Evolutionary conservation across 1,140 invertebrate species (phyloP), one percentile per base, ranked within the genome.

Genomic region (Brachionus plicatilis): DNA sequence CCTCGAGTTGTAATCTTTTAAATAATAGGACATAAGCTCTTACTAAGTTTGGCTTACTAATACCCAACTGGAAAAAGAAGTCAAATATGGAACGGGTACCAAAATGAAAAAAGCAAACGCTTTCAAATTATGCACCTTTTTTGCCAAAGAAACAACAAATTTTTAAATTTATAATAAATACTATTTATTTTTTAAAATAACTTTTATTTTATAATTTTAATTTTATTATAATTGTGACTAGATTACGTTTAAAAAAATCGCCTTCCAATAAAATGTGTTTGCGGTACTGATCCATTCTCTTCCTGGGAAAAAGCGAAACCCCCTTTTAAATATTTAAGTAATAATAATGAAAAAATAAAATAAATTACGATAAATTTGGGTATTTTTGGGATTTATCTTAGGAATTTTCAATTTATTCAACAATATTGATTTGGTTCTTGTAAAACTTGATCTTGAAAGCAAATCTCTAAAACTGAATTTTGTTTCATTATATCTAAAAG

Each of bases 231-330:
- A 43, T 17, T 6, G 6, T 43, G 41, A 75, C 12, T 11, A 45
- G 37, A 75, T 17, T n/a, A 29, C 1, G 14, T 24, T 24, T 17
- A 75, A 75, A 75, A 75, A 43, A 75, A 43, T 20, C 20, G 12
- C 11, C 20, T 33, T 37, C 88, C 86, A 83, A 89, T 89, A 37
- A 88, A 85, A 72, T 88, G 85, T 9, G 20, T 94, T 90, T 98
- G 95, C 41, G 94, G 93, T 50, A 98, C 94, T 86, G 93, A 94
- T 85, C 95, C 96, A 88, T 95, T 94, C 92, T 98, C 97, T 91
- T 98, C 96, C 94, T 98, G 96, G 17, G 96, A 98, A 92, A 99
- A 99, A 85, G 97, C 96, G 92, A 95, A 99, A 85, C 97, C 97
- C 24, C 43, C 72, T 76, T 76, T 72, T 14, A 29, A 68, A 37